phyloP scores from a whole-genome alignment of 2,888 invertebrate species.

The Mythimna pallens region DNA sequence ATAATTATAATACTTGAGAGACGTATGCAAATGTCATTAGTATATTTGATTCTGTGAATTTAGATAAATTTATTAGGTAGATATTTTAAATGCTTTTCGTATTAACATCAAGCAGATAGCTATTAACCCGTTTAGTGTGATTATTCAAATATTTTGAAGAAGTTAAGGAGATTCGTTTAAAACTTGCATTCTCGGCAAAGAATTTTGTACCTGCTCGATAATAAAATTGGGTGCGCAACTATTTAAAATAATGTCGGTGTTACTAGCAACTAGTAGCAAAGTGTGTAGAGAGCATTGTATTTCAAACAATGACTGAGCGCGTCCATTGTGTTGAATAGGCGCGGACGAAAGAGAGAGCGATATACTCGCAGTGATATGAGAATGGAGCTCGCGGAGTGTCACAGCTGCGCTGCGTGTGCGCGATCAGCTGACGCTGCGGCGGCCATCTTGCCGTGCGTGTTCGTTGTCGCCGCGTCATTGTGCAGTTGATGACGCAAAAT shows the following conservation, averaged over 20 bases:
- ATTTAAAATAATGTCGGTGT: conserved; percentile 37
- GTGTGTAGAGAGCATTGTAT: conserved; percentile 76
- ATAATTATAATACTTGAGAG: conserved; percentile 44
- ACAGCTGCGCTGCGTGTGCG: conserved; percentile 87
- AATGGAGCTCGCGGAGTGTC: conserved; percentile 66
- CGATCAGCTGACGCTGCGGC: conserved; percentile 89
- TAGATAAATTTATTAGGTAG: conserved; percentile 16
- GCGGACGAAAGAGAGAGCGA: conserved; percentile 83
- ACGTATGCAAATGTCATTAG: conserved; percentile 21
- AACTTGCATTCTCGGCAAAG: conserved; percentile 10
- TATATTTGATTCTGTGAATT: conserved; percentile 36
- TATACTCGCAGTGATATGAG: conserved; percentile 70
- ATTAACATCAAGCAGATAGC: conserved; percentile 7
- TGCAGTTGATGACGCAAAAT: conserved; percentile 83
- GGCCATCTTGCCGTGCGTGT: conserved; percentile 88
- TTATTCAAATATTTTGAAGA: conserved; percentile 12
- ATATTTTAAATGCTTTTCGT: conserved; percentile 19
- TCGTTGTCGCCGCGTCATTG: conserved; percentile 86
- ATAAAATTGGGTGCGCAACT: conserved; percentile 51
- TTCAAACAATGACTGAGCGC: conserved; percentile 79
- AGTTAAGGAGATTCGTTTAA: conserved; percentile 19
- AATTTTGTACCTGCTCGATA: conserved; percentile 47
- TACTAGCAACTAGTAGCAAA: conserved; percentile 64
- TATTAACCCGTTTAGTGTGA: neutral
- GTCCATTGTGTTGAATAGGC: conserved; percentile 78